Percentiles rank a stretch among this genome's conserved stretches.
Evolutionary conservation across 2,888 invertebrate genomes (phyloP).

Genomic region (Silvanus unidentatus): DNA sequence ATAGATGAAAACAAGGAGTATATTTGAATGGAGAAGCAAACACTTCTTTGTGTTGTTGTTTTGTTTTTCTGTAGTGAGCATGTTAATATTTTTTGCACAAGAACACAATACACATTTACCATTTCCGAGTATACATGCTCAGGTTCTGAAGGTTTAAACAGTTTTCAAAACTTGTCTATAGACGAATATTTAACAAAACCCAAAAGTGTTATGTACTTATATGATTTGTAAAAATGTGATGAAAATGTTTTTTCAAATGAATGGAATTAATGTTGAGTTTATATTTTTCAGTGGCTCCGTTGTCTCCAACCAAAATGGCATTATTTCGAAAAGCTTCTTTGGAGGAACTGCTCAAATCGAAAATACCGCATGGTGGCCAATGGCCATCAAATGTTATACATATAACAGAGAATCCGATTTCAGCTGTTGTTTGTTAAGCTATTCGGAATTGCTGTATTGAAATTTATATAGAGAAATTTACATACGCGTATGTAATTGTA

Average conservation of each 20-base stretch:
- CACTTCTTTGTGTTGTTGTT: neutral
- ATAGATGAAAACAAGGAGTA: too few species aligned
- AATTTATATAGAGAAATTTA: slow-evolving; percentile 26
- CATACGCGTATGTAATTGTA: slow-evolving; percentile 11
- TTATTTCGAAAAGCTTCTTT: slow-evolving; percentile 58
- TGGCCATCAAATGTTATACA: slow-evolving; percentile 61
- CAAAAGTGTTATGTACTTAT: too few species aligned
- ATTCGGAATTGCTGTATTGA: slow-evolving; percentile 31
- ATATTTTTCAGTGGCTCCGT: slow-evolving; percentile 59
- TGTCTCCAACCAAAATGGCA: slow-evolving; percentile 65
- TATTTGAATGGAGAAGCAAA: neutral
- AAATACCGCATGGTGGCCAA: slow-evolving; percentile 43
- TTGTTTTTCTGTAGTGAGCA: neutral
- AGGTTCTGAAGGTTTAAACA: too few species aligned
- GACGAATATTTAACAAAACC: too few species aligned
- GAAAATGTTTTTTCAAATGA: too few species aligned
- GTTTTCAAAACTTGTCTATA: too few species aligned
- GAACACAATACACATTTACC: slow-evolving; percentile 9
- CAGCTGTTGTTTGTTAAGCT: slow-evolving; percentile 66
- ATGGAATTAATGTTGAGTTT: too few species aligned
- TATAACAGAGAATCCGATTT: slow-evolving; percentile 75
- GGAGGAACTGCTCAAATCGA: slow-evolving; percentile 50
- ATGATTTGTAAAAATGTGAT: too few species aligned
- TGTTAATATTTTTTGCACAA: slow-evolving; percentile 11
- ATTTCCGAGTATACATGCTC: slow-evolving; percentile 1